Evolutionary conservation across 2,888 invertebrate species (phyloP).

Genomic region (Teleiodes luculella): DNA sequence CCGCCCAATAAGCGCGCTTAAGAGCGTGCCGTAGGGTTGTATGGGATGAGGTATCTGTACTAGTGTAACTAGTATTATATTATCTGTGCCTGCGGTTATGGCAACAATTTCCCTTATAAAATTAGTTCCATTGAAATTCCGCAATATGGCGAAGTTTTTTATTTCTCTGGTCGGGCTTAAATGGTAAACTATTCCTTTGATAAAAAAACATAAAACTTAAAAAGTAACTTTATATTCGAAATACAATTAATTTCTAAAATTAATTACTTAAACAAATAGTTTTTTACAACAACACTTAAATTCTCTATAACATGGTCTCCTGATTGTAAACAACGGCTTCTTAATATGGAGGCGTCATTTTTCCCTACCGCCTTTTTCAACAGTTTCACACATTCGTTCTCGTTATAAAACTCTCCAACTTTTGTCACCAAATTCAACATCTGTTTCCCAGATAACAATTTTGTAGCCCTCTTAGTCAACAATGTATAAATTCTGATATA

Average conservation of each 20-base stretch:
- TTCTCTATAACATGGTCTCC: constrained; percentile 37
- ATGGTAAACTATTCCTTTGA: neutral
- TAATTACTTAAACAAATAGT: constrained; percentile 35
- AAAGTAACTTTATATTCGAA: neutral
- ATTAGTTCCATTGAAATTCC: no score
- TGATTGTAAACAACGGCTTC: constrained; percentile 36
- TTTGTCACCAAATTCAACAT: constrained; percentile 46
- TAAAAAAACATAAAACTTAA: neutral
- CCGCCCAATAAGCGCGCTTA: no score
- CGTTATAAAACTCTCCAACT: constrained; percentile 33
- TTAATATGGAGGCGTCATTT: constrained; percentile 46
- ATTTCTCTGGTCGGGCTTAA: no score
- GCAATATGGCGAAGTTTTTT: no score
- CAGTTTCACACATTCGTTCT: constrained; percentile 41
- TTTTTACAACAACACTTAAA: constrained; percentile 41
- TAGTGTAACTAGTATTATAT: no score
- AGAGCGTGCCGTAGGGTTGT: no score
- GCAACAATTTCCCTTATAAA: no score
- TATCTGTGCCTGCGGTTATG: no score
- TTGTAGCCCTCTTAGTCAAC: constrained; percentile 53
- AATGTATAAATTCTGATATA: constrained; percentile 49
- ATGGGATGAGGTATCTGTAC: no score
- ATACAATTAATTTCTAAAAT: neutral
- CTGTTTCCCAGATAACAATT: constrained; percentile 54
- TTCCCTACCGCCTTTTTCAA: constrained; percentile 43